Base-by-base conservation (phyloP, 1,140 invertebrate species). In the Caenorhabditis tropicalis region DNA sequence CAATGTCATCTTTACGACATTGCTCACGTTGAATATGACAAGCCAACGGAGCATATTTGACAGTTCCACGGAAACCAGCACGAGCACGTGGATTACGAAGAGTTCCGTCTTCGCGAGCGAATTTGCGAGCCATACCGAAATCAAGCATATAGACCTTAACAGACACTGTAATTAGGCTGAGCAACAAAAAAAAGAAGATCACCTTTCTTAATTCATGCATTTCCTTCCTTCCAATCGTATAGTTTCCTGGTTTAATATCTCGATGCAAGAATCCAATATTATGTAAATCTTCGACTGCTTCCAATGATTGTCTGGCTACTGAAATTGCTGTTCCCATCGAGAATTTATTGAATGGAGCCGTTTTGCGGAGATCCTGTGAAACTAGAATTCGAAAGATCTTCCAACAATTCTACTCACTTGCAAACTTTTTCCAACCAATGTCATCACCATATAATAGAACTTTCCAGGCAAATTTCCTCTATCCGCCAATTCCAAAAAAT, bases 41-140 rank as follows among this genome's bases (percentile, higher is more conserved):
- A 1, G 84, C 81, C 12, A 89, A 81, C n/a, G 89, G 87, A 15
- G 89, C 89, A 70, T 89, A 89, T 16, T 87, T 86, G 9, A 88
- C 83, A 10, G 89, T 89, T 9, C 89, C 89, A 21, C 89, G 89
- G 81, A 89, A 89, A 2, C 89, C 87, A 1, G 88, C 84, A 46
- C 79, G 27, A 10, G 60, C 53, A 19, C 89, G 48, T n/a, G 87
- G 88, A 53, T 85, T 86, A 5, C 88, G 81, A 16, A 88, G 86
- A 10, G 81, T 80, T 21, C 89, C 89, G 53, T 90, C 82, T 29
- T 86, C 82, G 15, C 88, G 85, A 9, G 85, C 43, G 49, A 82
- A 88, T 33, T 86, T 80, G 24, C 88, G 87, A 46, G 82, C 82
- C 87, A 88, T 87, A 16, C 88, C 88, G 49, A 88, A 88, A 43